Base-by-base conservation (phyloP, 2,888 invertebrate species). In the Chydorus sphaericus region DNA sequence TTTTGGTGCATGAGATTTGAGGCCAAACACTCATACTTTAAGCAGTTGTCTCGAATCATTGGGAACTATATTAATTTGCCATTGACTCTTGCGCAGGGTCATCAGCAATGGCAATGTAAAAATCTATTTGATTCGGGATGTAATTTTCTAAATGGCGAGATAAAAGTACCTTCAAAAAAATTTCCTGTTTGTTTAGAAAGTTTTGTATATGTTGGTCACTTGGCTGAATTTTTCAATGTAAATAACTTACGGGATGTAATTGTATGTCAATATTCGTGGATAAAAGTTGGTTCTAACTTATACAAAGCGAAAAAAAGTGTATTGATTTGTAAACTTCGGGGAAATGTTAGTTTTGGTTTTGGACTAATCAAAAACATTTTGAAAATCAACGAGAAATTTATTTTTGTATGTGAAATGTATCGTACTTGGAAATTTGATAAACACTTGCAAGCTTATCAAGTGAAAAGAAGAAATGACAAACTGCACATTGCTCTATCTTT, bases 1-100 rank as follows among this genome's bases (percentile, higher is more conserved):
- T 23, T 49, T 16, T 50, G 55, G 55, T 55, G 49, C 50, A 55
- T 55, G 55, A 6, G 48, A 14, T 55, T 26, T 26, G 55, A 55
- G 26, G 55, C 49, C 11, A 55, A 55, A n/a, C 55, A 55, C 26
- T 16, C 28, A 14, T 55, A 48, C 20, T 55, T 55, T 18, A 55
- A 55, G 26, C 26, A 30, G 14, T 18, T 49, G 10, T 23, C 18
- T 33, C 20, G 48, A 30, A 31, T 20, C 16, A 36, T 31, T 16
- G 29, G 29, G 8, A 31, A 52, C 11, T 52, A 10, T 18, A 52
- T 33, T 20, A 29, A 52, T 29, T 36, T 29, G 10, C 52, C 52
- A 11, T 52, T 16, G 29, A 33, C 52, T 14, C 26, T 36, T 4
- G 20, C 7, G 20, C 10, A 18, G 2, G 26, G 44, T 23, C 44